Evolutionary conservation across 2,888 invertebrate species (phyloP), one percentile per base, ranked within the genome.

Genomic region (Calliphora vomitoria): DNA sequence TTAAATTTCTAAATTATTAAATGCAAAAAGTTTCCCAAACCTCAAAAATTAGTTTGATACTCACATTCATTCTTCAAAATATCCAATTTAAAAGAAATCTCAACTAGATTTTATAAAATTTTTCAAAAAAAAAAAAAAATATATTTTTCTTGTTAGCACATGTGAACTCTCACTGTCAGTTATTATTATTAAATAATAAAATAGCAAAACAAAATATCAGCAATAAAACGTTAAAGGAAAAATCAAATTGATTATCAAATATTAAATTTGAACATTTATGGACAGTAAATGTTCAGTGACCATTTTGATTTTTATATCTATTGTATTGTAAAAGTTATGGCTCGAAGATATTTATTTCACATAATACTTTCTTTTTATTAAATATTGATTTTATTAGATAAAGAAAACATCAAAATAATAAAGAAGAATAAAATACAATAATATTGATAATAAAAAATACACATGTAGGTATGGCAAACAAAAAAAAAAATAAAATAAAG

Each of bases 331-430:
- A 72, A 55, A 20, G 11, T 71, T 72, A 41, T 72, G 8, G 69
- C 69, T 71, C 53, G n/a, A 31, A 71, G 50, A 53, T 35, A 53
- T 71, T n/a, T 71, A 71, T 71, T 44, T 68, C 44, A 20, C 31
- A 31, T 71, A 35, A 31, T 15, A 41, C 55, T 38, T 71, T 3
- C 8, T 74, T 75, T 66, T 60, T 60, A 75, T 60, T 68, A 58
- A 58, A 79, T 68, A 84, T 84, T 84, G 84, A 79, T 84, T 84
- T 84, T 72, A 74, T 84, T 84, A 79, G 72, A 72, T 60, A 79
- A 79, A 41, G 53, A 74, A 60, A 58, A 41, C 71, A 72, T 50
- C 15, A 18, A 55, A 55, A 58, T 55, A 71, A 62, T 35, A 53
- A 44, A 82, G n/a, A 18, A 25, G 13, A 62, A 44, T 20, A 20